A percentile compares a stretch with the other conserved stretches of the same genome.
Evolutionary conservation across 2,888 invertebrate species (phyloP).

Genomic region (Hydrotaea cyrtoneurina): DNA sequence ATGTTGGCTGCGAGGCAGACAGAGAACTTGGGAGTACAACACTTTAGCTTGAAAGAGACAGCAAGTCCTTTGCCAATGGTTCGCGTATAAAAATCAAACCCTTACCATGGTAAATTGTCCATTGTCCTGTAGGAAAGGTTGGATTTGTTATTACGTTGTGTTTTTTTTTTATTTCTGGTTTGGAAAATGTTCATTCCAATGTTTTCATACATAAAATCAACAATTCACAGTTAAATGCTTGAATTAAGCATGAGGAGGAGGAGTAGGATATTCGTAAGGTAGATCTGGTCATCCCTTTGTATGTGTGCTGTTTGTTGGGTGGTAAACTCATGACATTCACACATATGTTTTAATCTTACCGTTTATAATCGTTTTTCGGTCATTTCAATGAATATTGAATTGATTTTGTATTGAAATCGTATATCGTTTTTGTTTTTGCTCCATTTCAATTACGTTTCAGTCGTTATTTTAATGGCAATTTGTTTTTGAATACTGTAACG

Average conservation of each 20-base stretch:
- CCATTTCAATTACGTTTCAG: slow-evolving; percentile 34
- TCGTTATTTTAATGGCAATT: slow-evolving; percentile 31
- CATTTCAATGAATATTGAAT: slow-evolving; percentile 56
- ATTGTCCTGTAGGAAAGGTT: slow-evolving; percentile 13
- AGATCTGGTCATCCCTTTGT: neutral
- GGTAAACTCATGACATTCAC: neutral
- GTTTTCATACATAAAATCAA: slow-evolving; percentile 29
- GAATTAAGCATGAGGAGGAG: slow-evolving; percentile 36
- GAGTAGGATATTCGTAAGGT: neutral
- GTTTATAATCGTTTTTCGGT: slow-evolving; percentile 29
- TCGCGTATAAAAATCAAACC: slow-evolving; percentile 47
- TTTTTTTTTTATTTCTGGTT: slow-evolving; percentile 19
- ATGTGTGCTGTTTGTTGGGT: neutral
- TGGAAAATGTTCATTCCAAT: neutral
- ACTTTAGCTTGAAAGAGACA: neutral
- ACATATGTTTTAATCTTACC: slow-evolving; percentile 30
- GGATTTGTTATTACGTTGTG: neutral
- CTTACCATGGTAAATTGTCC: slow-evolving; percentile 46
- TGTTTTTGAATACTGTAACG: slow-evolving; percentile 27
- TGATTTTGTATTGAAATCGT: slow-evolving; percentile 42
- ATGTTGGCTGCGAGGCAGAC: neutral
- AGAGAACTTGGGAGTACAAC: neutral
- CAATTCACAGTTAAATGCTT: slow-evolving; percentile 42
- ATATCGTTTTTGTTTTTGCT: slow-evolving; percentile 16
- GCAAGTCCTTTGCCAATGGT: neutral